Evolutionary conservation across 37 sponge, comb jelly and placozoan genomes (phyloP), one percentile per base, ranked within the genome.

Genomic region (Dysidea cf. avara): DNA sequence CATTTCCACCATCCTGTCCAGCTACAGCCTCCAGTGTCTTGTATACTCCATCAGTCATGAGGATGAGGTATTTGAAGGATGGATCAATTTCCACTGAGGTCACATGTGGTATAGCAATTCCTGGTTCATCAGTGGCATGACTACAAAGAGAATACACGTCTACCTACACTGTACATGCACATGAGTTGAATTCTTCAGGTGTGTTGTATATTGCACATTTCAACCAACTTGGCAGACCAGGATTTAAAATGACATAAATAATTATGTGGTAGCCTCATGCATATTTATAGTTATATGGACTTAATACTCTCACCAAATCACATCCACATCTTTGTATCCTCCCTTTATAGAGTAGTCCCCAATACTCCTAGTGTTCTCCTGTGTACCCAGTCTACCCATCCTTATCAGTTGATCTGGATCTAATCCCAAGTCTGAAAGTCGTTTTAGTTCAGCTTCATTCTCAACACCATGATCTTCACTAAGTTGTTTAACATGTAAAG

Each of bases 291-390:
- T 43, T 43, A n/a, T n/a, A n/a, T n/a, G n/a, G n/a, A 48, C 28
- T 11, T 18, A n/a, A n/a, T n/a, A n/a, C n/a, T 49, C 78, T 53
- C 28, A 95, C 96, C 82, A 77, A 46, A 96, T 38, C 22, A 69
- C 57, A 78, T 96, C 97, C 61, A 89, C 81, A 74, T 93, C 85
- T 61, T 90, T 92, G 76, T 93, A 96, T 21, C 97, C 97, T 48
- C 66, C 81, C 58, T 96, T 96, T 17, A 96, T 66, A 37, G 58
- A 64, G 52, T 89, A 96, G 75, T 96, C 97, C 7, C 97, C 97
- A 81, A 96, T 86, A 30, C 87, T 81, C 40, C 97, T 64, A 0
- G 97, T 96, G 63, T 92, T 91, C 70, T 96, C 94, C 50, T 89
- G 90, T 22, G 68, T 83, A 5, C 97, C 97, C 69, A 96, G 76